Conservation (phyloP, 2,888 invertebrate species). For the Crioceris asparagi region DNA sequence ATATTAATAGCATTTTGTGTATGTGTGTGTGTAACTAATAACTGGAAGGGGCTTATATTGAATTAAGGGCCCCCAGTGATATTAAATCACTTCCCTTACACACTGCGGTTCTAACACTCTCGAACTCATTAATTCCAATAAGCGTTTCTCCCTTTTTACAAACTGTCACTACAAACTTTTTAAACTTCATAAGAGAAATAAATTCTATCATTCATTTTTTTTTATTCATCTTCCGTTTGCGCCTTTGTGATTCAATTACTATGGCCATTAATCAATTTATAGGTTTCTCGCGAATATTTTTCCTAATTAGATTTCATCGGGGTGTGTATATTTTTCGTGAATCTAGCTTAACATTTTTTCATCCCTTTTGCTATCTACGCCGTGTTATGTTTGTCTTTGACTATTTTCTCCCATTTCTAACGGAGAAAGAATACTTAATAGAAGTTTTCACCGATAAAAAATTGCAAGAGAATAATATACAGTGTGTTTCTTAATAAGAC, state of each 20-base stretch:
- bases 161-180: constrained; percentile 36
- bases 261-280: constrained; percentile 39
- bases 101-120: constrained; percentile 29
- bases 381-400: too few species aligned
- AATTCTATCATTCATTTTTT: constrained; percentile 35
- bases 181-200: constrained; percentile 34
- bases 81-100: constrained; percentile 31
- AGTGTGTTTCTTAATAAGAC: too few species aligned
- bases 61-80: constrained; percentile 32
- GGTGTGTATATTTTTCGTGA: too few species aligned
- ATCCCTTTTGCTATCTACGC: too few species aligned
- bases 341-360: too few species aligned
- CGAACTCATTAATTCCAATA: constrained; percentile 32
- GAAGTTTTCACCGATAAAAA: too few species aligned
- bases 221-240: constrained; percentile 35
- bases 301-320: constrained; percentile 36
- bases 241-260: constrained; percentile 38
- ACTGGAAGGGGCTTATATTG: constrained; percentile 29
- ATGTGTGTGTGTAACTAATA: constrained; percentile 33
- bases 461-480: too few species aligned
- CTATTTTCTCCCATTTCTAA: too few species aligned
- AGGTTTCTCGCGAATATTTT: constrained; percentile 36
- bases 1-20: constrained; percentile 32
- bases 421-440: too few species aligned
- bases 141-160: constrained; percentile 30